Conservation (phyloP, 2,113 vertebrate genomes). For the Melozone crissalis region DNA sequence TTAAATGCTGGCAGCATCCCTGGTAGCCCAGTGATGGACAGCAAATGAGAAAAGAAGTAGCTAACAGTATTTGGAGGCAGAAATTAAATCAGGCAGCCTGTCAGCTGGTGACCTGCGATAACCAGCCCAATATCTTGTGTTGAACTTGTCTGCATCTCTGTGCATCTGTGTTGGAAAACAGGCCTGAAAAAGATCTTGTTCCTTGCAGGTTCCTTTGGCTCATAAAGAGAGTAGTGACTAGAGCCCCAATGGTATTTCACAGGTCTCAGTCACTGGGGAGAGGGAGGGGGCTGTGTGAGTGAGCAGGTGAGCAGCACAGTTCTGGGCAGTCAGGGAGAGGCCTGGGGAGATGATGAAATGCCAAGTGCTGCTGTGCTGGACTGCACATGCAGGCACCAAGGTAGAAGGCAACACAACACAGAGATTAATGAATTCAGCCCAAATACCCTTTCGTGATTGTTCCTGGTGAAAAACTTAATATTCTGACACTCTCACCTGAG, state of each 20-base stretch:
- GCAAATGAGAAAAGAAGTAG: background rate
- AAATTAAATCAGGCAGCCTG: background rate
- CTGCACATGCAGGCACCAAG: background rate
- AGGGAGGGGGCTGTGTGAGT: background rate
- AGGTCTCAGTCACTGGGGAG: background rate
- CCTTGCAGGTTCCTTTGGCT: background rate
- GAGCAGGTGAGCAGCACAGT: background rate
- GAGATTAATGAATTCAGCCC: background rate
- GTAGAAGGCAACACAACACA: background rate
- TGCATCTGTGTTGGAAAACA: background rate
- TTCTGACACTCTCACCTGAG: background rate
- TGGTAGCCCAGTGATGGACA: background rate
- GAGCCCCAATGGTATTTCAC: background rate
- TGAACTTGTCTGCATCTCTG: background rate
- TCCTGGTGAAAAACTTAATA: background rate
- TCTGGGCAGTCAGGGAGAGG: background rate
- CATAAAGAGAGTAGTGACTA: background rate
- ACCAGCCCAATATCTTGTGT: background rate
- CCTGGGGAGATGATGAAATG: background rate
- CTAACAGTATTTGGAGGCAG: background rate
- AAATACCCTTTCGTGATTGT: background rate
- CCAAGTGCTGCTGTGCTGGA: background rate
- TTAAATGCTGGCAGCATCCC: background rate
- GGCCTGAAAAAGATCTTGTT: background rate
- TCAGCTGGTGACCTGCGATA: background rate